Percentiles rank a stretch among this genome's conserved stretches.
Conservation (phyloP, 2,797 vertebrate genomes). For the Myotis daubentonii region DNA sequence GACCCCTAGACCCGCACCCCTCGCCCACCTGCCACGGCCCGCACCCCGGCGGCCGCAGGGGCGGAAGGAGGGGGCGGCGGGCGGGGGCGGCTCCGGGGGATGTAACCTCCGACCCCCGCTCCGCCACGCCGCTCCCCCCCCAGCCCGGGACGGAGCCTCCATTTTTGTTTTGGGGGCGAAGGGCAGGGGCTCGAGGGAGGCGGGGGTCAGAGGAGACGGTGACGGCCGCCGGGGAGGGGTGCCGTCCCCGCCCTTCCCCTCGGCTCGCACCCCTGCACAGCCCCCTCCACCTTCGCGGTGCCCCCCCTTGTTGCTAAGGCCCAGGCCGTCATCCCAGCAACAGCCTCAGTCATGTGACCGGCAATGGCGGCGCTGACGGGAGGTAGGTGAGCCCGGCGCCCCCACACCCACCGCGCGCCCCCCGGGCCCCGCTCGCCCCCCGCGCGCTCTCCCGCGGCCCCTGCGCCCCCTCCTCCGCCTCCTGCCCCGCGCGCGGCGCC, state of each 20-base stretch:
- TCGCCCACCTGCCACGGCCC: conserved; percentile 18
- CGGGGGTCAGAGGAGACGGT: conserved; percentile 47
- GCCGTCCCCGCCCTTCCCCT: not conserved
- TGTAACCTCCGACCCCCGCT: conserved; percentile 57
- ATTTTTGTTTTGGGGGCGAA: conserved; percentile 73
- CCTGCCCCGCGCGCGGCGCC: not conserved
- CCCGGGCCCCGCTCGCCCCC: conserved; percentile 22
- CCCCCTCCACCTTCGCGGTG: conserved; percentile 55
- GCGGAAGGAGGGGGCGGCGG: not conserved
- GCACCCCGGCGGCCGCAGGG: not conserved
- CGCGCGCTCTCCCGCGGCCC: not conserved
- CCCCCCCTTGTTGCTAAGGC: conserved; percentile 83
- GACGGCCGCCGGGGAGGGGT: not conserved
- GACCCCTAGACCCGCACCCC: not conserved
- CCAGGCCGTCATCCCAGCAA: conserved; percentile 84
- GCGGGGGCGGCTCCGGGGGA: not conserved
- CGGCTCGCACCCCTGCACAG: conserved; percentile 13
- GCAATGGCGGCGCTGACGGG: conserved; percentile 84
- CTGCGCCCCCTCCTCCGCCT: not conserved
- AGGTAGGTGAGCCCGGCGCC: conserved; percentile 81
- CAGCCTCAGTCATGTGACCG: conserved; percentile 85
- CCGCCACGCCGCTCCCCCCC: conserved; percentile 55
- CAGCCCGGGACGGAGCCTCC: conserved; percentile 63
- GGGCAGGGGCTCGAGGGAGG: conserved; percentile 45
- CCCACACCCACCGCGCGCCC: conserved; percentile 73